These are phyloP conservation scores for Daubentonia madagascariensis DNA, from an alignment of 2,113 vertebrate species.

Conservation along the genomic window DNA sequence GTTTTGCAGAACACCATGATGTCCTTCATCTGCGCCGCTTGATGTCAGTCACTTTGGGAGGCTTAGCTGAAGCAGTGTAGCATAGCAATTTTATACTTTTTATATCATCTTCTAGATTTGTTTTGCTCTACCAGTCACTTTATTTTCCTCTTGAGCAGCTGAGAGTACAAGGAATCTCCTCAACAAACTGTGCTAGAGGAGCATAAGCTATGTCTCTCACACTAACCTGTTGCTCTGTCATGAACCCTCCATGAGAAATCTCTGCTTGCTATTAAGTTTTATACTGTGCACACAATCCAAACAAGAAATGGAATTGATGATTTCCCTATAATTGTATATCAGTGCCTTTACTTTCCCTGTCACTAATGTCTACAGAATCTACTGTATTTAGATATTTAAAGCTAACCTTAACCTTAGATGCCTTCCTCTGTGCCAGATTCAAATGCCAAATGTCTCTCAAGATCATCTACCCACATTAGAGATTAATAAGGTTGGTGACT, in stretches of 20 bases:
- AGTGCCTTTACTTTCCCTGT: not conserved
- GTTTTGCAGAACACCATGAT: not conserved
- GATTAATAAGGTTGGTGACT: not conserved
- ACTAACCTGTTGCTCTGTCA: not conserved
- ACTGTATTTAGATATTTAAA: not conserved
- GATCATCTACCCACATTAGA: not conserved
- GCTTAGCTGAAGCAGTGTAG: not conserved
- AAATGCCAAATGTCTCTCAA: not conserved
- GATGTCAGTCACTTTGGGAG: not conserved
- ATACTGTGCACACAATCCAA: not conserved
- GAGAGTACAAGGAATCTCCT: not conserved
- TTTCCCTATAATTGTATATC: not conserved
- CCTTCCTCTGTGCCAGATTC: not conserved
- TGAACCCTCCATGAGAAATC: not conserved
- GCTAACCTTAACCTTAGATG: not conserved
- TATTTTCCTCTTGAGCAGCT: not conserved
- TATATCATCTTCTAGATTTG: not conserved
- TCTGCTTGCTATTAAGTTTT: not conserved
- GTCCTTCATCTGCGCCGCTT: not conserved
- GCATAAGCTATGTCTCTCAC: not conserved
- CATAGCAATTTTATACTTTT: not conserved
- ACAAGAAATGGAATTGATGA: not conserved
- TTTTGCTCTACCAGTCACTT: not conserved
- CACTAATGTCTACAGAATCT: not conserved
- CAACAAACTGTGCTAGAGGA: not conserved